Evolutionary conservation across 53 echinoderm and acorn worm species (phyloP), one percentile per base, ranked within the genome.

Genomic region (Henricia sp.): DNA sequence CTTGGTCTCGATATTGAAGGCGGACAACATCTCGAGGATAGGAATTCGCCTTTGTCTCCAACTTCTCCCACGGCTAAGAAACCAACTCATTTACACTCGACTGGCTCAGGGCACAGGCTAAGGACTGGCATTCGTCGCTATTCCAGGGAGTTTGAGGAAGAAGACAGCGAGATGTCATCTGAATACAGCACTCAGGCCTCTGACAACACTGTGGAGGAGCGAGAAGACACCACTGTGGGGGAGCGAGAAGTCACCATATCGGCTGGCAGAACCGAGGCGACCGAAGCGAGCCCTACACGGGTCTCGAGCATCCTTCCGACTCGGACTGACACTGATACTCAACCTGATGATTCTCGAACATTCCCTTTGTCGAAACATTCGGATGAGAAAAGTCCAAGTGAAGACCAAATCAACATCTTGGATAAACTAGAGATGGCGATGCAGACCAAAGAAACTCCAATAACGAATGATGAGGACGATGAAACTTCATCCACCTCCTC

Each of bases 171-270:
- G 52, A 86, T 76, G 38, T 74, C 66, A 17, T 75, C 86, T 19
- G 86, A 76, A 52, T 80, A 80, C 46, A 86, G 86, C 70, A 85
- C 85, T 35, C 85, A 85, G 48, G 76, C 86, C 23, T 86, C 86
- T 17, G 86, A 86, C 55, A 76, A 67, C 21, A 86, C 86, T 11
- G 86, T 86, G 67, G 86, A 86, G 43, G 84, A 84, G 52, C 86
- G 86, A 29, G 75, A 76, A 42, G 52, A 75, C 54, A 74, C 58
- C 40, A 52, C n/a, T n/a, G n/a, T n/a, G n/a, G n/a, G n/a, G n/a
- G 84, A 83, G 62, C 86, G 86, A 29, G 75, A 76, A 42, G 52
- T 86, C 54, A 74, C 58, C 40, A 52, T 85, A 41, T 68, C 85
- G 23, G 66, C 86, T 40, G 30, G 66, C n/a, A 67, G 35, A 32